These are phyloP conservation scores for Pangasius macronema DNA, from an alignment of 2,797 vertebrate species.

Conservation along the genomic window DNA sequence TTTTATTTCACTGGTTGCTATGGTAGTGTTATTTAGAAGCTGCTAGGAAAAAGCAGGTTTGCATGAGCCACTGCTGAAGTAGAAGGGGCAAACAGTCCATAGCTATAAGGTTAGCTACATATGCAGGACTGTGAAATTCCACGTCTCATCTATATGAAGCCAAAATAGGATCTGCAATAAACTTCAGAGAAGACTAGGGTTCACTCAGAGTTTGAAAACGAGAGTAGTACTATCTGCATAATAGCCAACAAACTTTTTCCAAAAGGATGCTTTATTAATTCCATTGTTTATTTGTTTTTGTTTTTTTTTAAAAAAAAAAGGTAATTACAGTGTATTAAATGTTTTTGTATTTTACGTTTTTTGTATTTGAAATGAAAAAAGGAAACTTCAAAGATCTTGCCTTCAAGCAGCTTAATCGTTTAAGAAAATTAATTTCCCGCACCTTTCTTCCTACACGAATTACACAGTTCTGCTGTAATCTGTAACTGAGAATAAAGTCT, in stretches of 20 bases:
- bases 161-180: background rate
- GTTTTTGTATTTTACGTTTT: background rate
- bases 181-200: background rate
- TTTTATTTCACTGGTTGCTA: background rate
- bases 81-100: background rate
- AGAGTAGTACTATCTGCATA: background rate
- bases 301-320: background rate
- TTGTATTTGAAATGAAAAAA: constrained; percentile 6
- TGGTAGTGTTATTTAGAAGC: background rate
- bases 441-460: background rate
- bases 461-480: background rate
- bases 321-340: background rate
- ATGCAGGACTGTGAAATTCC: background rate
- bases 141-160: background rate
- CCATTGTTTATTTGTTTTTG: background rate
- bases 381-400: constrained; percentile 5
- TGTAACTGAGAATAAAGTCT: background rate
- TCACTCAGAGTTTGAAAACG: background rate
- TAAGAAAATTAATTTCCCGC: background rate
- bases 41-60: background rate
- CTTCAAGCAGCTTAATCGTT: background rate
- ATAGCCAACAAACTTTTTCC: background rate
- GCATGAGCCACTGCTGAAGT: background rate
- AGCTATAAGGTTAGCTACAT: background rate
- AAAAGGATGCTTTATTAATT: background rate